phyloP scores from a whole-genome alignment of 1,140 invertebrate genomes.

The Cataglyphis hispanica region DNA sequence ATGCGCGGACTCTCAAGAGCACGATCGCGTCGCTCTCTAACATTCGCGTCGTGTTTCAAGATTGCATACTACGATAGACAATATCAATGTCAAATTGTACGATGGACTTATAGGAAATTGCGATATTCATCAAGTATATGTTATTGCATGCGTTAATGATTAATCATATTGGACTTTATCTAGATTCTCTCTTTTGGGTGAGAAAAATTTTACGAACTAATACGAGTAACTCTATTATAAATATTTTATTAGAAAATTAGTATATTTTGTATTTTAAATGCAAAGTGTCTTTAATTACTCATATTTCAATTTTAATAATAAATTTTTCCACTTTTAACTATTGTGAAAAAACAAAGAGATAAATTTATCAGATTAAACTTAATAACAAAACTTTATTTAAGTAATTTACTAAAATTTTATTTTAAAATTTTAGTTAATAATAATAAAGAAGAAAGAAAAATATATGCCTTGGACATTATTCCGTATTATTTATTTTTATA shows the following conservation, averaged over 20 bases:
- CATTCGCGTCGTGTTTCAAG: background rate
- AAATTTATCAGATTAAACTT: background rate
- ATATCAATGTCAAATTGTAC: constrained; percentile 13
- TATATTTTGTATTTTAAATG: background rate
- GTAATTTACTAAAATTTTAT: background rate
- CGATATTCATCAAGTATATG: background rate
- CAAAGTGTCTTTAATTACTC: background rate
- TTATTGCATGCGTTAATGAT: background rate
- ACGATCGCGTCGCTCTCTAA: constrained; percentile 11
- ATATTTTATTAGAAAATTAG: background rate
- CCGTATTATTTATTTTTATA: background rate
- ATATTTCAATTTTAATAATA: background rate
- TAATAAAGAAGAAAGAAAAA: background rate
- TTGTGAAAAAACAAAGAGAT: background rate
- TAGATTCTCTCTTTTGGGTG: no score
- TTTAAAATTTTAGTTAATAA: background rate
- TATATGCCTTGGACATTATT: background rate
- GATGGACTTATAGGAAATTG: background rate
- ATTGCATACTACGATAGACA: background rate
- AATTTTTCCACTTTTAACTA: background rate
- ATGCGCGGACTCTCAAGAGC: constrained; percentile 17
- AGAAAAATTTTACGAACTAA: background rate
- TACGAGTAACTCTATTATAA: background rate
- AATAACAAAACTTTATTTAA: background rate
- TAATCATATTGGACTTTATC: background rate